Percentiles rank a stretch among this genome's conserved stretches.
These are phyloP conservation scores for Dryocosmus kuriphilus DNA, from an alignment of 2,888 invertebrate genomes.

Conservation along the genomic window DNA sequence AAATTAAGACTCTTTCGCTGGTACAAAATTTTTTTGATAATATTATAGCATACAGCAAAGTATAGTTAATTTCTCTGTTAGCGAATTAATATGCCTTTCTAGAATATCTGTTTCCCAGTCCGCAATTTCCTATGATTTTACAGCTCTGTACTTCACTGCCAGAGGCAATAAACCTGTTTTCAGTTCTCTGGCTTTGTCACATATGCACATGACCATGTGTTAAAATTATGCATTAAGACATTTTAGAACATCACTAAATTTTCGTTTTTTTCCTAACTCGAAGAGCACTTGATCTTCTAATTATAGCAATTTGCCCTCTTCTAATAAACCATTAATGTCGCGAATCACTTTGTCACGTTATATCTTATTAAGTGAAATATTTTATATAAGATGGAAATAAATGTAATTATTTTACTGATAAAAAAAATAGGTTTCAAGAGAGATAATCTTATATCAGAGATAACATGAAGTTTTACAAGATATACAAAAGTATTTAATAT, in stretches of 20 bases:
- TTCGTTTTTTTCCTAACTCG: not conserved
- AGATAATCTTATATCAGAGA: not conserved
- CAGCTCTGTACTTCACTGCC: slow-evolving; percentile 5
- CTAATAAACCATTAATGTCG: not conserved
- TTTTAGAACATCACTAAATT: not conserved
- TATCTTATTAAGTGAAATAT: not conserved
- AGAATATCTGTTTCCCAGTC: slow-evolving; percentile 10
- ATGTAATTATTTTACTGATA: no score
- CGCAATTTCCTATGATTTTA: slow-evolving; percentile 32
- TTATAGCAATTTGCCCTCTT: not conserved
- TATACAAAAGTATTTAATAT: not conserved
- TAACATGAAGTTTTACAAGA: not conserved
- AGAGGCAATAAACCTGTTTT: slow-evolving; percentile 33
- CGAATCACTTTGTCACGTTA: not conserved
- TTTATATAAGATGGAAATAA: no score
- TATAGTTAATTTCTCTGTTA: not conserved
- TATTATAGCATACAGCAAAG: not conserved
- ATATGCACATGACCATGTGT: not conserved
- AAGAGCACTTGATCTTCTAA: not conserved
- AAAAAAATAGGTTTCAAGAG: not conserved
- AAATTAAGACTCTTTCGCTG: not conserved
- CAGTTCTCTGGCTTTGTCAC: slow-evolving; percentile 5
- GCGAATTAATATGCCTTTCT: slow-evolving; percentile 16
- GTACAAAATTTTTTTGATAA: not conserved
- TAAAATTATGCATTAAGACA: not conserved